A percentile compares a stretch with the other conserved stretches of the same genome.
These are phyloP conservation scores for Drosophila fuyamai DNA, from an alignment of 1,140 invertebrate genomes.

Conservation along the genomic window DNA sequence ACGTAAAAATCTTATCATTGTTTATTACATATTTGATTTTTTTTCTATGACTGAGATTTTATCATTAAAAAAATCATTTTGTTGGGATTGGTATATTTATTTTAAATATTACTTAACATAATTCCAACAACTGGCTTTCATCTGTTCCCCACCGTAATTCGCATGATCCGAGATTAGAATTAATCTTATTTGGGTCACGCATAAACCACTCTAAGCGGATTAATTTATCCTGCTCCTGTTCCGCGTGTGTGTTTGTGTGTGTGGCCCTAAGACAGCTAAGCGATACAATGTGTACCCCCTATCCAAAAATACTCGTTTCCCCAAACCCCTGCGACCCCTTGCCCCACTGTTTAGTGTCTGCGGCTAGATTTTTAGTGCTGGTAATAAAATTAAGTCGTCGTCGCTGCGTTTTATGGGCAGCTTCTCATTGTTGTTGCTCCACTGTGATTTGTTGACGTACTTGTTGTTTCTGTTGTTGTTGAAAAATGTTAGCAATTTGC, in stretches of 20 bases:
- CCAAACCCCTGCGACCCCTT: background rate
- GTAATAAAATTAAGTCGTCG: constrained; percentile 82
- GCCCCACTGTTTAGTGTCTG: constrained; percentile 59
- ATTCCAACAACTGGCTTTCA: background rate
- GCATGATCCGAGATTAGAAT: constrained; percentile 30
- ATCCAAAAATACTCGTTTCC: background rate
- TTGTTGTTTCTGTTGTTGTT: constrained; percentile 33
- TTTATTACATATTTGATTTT: too few species aligned
- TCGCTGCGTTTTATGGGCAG: constrained; percentile 70
- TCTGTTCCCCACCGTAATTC: constrained; percentile 1
- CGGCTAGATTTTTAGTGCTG: constrained; percentile 80
- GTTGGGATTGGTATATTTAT: background rate
- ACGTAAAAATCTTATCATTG: too few species aligned
- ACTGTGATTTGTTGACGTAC: constrained; percentile 42
- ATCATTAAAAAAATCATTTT: too few species aligned
- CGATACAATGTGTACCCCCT: constrained; percentile 41
- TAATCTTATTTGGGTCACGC: constrained; percentile 21
- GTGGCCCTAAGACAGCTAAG: constrained; percentile 40
- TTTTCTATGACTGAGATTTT: too few species aligned
- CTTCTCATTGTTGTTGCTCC: constrained; percentile 36
- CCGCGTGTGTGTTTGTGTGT: constrained; percentile 10
- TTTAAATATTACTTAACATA: background rate
- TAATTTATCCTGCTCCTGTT: constrained; percentile 10
- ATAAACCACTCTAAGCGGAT: constrained; percentile 26
- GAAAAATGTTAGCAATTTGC: constrained; percentile 78